Conservation (phyloP, 2,888 invertebrate genomes). For the Brachyptera putata region DNA sequence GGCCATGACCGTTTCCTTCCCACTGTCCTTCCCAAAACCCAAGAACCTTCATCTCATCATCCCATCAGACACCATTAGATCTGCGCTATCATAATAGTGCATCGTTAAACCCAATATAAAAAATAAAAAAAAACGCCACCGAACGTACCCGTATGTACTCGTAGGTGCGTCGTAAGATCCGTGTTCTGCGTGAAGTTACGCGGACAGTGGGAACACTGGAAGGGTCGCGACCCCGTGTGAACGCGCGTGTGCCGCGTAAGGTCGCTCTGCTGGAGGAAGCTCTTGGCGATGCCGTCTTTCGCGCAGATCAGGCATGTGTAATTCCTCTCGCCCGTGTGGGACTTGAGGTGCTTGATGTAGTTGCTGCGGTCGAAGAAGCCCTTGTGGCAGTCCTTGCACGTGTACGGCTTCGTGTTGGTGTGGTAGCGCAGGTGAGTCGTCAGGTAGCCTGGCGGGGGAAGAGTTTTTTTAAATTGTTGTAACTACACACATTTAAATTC, state of each 20-base stretch:
- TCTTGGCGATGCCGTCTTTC: too few species aligned
- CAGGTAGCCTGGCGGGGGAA: constrained; percentile 12
- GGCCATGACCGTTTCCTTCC: too few species aligned
- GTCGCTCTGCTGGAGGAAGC: constrained; percentile 14
- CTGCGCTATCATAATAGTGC: too few species aligned
- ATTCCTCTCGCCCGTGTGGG: not conserved
- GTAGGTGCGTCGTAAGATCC: not conserved
- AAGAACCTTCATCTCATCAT: too few species aligned
- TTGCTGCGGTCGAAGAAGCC: constrained; percentile 13
- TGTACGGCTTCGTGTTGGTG: constrained; percentile 2
- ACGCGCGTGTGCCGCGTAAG: constrained; percentile 4
- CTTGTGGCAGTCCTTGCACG: constrained; percentile 1
- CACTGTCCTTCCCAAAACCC: too few species aligned
- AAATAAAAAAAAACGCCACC: too few species aligned
- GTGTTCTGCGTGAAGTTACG: constrained; percentile 1
- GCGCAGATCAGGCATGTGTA: not conserved
- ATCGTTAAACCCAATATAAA: too few species aligned
- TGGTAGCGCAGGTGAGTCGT: constrained; percentile 9
- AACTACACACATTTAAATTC: too few species aligned
- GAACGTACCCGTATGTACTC: not conserved
- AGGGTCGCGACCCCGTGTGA: constrained; percentile 1
- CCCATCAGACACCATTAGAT: too few species aligned
- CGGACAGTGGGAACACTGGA: not conserved
- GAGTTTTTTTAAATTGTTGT: too few species aligned
- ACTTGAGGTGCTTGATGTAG: constrained; percentile 1